A percentile compares a stretch with the other conserved stretches of the same genome.
Evolutionary conservation across 2,113 vertebrate genomes (phyloP).

Genomic region (Paralichthys olivaceus): DNA sequence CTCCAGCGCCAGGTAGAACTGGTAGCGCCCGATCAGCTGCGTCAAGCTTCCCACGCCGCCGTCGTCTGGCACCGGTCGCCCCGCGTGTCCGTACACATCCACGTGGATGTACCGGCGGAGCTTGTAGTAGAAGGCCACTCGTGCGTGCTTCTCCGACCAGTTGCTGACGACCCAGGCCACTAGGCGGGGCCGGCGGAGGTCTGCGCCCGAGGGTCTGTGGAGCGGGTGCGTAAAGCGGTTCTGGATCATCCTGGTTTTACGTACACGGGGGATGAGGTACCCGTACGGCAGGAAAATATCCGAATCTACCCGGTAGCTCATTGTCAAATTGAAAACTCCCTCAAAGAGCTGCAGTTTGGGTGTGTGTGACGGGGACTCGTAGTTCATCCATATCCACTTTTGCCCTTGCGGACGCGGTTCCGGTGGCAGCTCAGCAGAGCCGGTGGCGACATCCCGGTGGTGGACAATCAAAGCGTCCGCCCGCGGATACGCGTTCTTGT

Average conservation of each 20-base stretch:
- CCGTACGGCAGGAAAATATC: constrained; percentile 93
- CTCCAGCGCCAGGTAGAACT: constrained; percentile 96
- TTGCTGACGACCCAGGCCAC: constrained; percentile 94
- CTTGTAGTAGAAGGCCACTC: constrained; percentile 86
- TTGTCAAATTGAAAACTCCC: constrained; percentile 90
- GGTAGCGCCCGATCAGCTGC: constrained; percentile 84
- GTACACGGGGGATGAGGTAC: constrained; percentile 74
- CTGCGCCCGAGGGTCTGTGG: constrained; percentile 39
- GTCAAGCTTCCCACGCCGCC: constrained; percentile 61
- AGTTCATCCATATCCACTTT: constrained; percentile 97
- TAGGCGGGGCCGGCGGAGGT: constrained; percentile 77
- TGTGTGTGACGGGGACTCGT: constrained; percentile 91
- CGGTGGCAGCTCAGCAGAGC: constrained; percentile 44
- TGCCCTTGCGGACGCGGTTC: constrained; percentile 80
- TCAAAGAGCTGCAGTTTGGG: constrained; percentile 71
- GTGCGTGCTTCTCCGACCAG: constrained; percentile 87
- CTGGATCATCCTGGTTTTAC: too few species aligned
- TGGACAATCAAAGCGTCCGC: constrained; percentile 90
- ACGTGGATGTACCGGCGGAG: constrained; percentile 84
- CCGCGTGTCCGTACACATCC: constrained; percentile 86
- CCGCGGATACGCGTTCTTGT: constrained; percentile 65
- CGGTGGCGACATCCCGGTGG: constrained; percentile 85
- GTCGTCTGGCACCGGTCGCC: constrained; percentile 68
- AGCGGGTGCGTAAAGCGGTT: neutral
- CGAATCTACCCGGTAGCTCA: constrained; percentile 88